Evolutionary conservation across 1,140 invertebrate genomes (phyloP).

Genomic region (Hirudo medicinalis): DNA sequence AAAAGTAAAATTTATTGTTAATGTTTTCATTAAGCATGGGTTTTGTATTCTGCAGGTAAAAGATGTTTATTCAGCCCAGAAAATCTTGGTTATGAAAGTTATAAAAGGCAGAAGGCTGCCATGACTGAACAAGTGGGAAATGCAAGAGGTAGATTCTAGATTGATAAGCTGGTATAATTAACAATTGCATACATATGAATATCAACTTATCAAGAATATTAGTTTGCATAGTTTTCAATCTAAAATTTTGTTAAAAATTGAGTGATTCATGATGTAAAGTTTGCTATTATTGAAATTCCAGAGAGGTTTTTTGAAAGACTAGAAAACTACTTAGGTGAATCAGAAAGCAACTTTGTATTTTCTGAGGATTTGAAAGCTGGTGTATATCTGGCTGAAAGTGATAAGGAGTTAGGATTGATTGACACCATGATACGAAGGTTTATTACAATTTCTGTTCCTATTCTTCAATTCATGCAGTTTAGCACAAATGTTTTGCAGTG

Average conservation of each 20-base stretch:
- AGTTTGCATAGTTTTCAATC: too few species aligned
- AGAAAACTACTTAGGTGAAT: conserved; percentile 13
- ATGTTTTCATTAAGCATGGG: too few species aligned
- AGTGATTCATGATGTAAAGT: not conserved
- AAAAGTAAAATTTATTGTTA: too few species aligned
- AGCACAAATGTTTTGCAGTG: too few species aligned
- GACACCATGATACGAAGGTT: conserved; percentile 13
- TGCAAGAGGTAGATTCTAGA: conserved; percentile 2
- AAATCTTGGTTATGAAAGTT: conserved; percentile 11
- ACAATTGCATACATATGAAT: too few species aligned
- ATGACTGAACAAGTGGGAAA: conserved; percentile 11
- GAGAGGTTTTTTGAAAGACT: conserved; percentile 9
- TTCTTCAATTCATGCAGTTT: conserved; percentile 26
- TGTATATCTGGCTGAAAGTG: conserved; percentile 50
- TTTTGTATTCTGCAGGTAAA: conserved; percentile 4
- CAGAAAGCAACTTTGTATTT: conserved; percentile 44
- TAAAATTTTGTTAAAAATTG: too few species aligned
- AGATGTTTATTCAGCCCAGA: conserved; percentile 13
- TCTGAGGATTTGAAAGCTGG: conserved; percentile 73
- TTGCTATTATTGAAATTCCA: not conserved
- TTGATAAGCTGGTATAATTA: too few species aligned
- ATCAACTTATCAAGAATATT: too few species aligned
- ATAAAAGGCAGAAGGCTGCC: conserved; percentile 10
- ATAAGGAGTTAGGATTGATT: conserved; percentile 12
- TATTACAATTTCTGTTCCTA: not conserved